Percentiles rank a stretch among this genome's conserved stretches.
Evolutionary conservation across 1,140 invertebrate species (phyloP).

Genomic region (Bombus confusus): DNA sequence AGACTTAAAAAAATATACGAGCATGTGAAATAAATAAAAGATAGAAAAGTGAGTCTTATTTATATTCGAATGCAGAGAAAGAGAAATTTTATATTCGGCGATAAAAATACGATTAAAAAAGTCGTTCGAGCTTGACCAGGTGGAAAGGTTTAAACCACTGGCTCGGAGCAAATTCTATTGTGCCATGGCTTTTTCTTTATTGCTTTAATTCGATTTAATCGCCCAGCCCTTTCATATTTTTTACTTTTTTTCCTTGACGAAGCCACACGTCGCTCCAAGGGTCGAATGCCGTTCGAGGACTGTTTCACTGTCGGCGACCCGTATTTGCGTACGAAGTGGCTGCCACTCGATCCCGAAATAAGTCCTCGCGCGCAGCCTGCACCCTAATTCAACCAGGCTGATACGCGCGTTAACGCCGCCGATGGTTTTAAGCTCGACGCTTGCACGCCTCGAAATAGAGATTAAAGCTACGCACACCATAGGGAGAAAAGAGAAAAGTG

Average conservation of each 20-base stretch:
- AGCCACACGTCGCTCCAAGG: conserved; percentile 11
- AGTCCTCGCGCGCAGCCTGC: conserved; percentile 28
- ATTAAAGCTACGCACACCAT: conserved; percentile 10
- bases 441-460: conserved; percentile 51
- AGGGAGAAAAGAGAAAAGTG: background rate
- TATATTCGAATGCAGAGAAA: background rate
- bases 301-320: conserved; percentile 44
- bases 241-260: background rate
- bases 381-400: conserved; percentile 34
- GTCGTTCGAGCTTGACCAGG: background rate
- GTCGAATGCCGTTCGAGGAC: conserved; percentile 27
- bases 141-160: conserved; percentile 17
- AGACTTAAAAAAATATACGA: too few relatives aligned
- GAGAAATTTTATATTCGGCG: background rate
- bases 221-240: conserved; percentile 12
- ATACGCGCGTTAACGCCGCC: conserved; percentile 30
- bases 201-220: conserved; percentile 28
- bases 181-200: background rate
- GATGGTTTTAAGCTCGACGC: conserved; percentile 30
- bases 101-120: background rate
- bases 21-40: background rate
- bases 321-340: conserved; percentile 53
- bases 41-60: background rate
- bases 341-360: conserved; percentile 63
- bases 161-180: conserved; percentile 11